A percentile compares a stretch with the other conserved stretches of the same genome.
These are phyloP conservation scores for Liasis olivaceus DNA, from an alignment of 2,797 vertebrate species.

Conservation along the genomic window DNA sequence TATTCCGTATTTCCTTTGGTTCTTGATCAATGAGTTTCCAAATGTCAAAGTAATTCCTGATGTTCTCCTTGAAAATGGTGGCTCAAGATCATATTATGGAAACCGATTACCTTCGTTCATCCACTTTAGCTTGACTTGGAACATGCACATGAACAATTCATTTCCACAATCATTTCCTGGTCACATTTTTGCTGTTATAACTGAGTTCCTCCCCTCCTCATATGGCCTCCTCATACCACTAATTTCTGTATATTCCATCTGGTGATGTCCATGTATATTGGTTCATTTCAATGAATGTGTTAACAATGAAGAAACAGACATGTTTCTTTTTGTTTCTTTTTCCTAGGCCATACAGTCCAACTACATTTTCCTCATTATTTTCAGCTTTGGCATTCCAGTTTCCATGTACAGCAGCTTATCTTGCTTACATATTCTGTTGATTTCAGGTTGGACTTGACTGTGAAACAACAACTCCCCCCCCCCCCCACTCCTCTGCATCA, in stretches of 20 bases:
- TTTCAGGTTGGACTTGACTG: neutral
- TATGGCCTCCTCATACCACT: neutral
- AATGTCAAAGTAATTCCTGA: too few species aligned
- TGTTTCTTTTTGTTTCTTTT: neutral
- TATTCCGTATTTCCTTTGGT: neutral
- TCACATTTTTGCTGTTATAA: neutral
- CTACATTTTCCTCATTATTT: neutral
- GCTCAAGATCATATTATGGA: too few species aligned
- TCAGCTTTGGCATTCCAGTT: neutral
- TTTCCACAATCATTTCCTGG: neutral
- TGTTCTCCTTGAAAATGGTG: too few species aligned
- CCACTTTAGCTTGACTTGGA: neutral
- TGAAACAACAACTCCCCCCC: neutral
- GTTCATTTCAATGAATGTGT: neutral
- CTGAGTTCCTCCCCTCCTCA: neutral
- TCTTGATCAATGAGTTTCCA: too few species aligned
- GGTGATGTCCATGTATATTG: neutral
- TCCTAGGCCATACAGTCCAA: neutral
- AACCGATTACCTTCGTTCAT: neutral
- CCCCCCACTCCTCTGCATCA: neutral
- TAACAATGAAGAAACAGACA: neutral
- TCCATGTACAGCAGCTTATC: neutral
- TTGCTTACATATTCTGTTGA: neutral
- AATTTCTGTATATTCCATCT: neutral
- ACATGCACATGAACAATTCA: neutral